A percentile compares a stretch with the other conserved stretches of the same genome.
phyloP scores from a whole-genome alignment of 2,113 vertebrate species.

The Casuarius casuarius region DNA sequence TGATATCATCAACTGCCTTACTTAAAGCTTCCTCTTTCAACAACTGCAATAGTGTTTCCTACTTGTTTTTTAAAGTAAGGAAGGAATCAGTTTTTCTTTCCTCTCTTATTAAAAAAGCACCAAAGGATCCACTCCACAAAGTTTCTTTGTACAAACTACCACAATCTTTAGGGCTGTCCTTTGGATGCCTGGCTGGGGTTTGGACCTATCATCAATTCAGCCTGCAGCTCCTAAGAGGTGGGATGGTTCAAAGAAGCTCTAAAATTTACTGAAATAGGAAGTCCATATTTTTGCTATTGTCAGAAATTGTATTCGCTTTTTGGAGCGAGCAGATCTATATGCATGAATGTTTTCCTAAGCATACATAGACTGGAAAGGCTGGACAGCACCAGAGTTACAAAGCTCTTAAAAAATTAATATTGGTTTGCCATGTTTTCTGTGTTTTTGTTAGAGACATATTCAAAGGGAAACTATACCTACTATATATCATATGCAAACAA shows the following conservation, averaged over 20 bases:
- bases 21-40: not conserved
- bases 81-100: not conserved
- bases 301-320: not conserved
- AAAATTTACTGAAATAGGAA: not conserved
- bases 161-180: not conserved
- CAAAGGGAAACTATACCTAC: slow-evolving; percentile 38
- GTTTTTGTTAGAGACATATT: not conserved
- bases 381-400: not conserved
- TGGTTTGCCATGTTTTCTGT: not conserved
- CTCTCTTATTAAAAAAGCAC: not conserved
- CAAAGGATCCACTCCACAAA: not conserved
- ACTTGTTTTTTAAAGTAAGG: not conserved
- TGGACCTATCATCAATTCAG: not conserved
- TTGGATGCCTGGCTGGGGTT: not conserved
- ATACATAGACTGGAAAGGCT: not conserved
- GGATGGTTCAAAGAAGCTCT: not conserved
- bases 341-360: not conserved
- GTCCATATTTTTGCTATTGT: not conserved
- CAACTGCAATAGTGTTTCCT: not conserved
- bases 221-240: not conserved
- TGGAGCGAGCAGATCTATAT: not conserved
- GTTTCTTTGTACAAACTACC: not conserved
- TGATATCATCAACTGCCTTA: not conserved
- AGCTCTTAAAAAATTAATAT: not conserved
- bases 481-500: not conserved